These are phyloP conservation scores for Distichodus sexfasciatus DNA, from an alignment of 2,797 vertebrate genomes.

Conservation along the genomic window DNA sequence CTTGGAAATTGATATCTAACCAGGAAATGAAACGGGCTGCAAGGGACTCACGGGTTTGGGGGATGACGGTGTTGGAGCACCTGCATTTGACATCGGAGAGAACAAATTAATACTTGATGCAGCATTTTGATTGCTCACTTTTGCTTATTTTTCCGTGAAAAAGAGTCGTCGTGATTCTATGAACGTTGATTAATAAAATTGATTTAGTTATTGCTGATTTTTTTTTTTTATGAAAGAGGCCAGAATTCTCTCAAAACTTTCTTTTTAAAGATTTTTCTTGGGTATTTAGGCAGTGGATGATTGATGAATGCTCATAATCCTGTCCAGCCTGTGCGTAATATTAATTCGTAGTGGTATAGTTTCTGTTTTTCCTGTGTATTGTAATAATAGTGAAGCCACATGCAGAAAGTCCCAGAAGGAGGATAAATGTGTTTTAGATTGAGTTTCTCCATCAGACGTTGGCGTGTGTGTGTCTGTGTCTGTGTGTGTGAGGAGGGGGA, in stretches of 20 bases:
- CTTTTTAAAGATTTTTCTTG: conserved; percentile 8
- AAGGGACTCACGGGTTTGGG: conserved; percentile 23
- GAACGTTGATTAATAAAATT: background rate
- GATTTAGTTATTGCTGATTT: background rate
- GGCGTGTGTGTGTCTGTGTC: conserved; percentile 19
- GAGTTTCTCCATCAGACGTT: conserved; percentile 66
- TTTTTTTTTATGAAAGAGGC: no score
- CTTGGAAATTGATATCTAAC: conserved; percentile 61
- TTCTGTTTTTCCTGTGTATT: conserved; percentile 51
- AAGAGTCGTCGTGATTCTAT: background rate
- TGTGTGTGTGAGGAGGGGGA: no score
- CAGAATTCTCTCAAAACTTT: background rate
- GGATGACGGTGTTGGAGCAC: conserved; percentile 25
- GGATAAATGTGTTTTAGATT: conserved; percentile 68
- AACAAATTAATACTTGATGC: conserved; percentile 8
- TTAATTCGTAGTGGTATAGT: conserved; percentile 21
- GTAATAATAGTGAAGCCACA: conserved; percentile 50
- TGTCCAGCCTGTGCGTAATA: background rate
- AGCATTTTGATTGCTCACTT: background rate
- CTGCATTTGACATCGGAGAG: conserved; percentile 11
- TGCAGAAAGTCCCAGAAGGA: conserved; percentile 11
- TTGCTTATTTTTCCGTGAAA: background rate
- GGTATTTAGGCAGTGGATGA: conserved; percentile 2
- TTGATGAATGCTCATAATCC: conserved; percentile 7
- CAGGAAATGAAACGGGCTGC: conserved; percentile 66